These are phyloP conservation scores for Sitobion miscanthi DNA, from an alignment of 1,140 invertebrate genomes.

Conservation along the genomic window DNA sequence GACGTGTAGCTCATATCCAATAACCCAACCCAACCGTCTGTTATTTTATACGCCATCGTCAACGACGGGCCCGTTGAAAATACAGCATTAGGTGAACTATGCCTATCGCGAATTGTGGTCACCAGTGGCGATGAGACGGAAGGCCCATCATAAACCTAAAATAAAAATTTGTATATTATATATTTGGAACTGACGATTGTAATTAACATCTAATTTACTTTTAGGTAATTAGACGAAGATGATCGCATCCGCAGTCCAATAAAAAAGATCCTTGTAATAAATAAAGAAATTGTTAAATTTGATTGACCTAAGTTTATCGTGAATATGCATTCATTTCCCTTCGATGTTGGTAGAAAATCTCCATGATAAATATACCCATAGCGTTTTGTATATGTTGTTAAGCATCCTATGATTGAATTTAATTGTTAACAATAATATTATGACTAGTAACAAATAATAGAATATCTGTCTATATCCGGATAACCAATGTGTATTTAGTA, in stretches of 20 bases:
- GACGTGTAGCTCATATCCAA: constrained; percentile 26
- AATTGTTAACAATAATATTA: background rate
- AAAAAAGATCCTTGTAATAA: background rate
- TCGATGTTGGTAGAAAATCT: background rate
- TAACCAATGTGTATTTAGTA: too few species aligned
- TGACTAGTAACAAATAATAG: too few species aligned
- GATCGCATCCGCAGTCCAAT: fast-evolving
- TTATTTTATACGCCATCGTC: background rate
- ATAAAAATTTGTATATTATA: background rate
- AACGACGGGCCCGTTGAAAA: constrained; percentile 27
- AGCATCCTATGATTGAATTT: background rate
- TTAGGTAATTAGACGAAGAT: background rate
- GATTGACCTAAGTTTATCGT: background rate
- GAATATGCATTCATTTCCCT: background rate
- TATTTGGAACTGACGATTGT: background rate
- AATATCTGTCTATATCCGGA: too few species aligned
- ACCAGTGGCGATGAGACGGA: background rate
- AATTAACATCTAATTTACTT: background rate
- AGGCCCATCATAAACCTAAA: constrained; percentile 16
- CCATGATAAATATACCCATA: background rate
- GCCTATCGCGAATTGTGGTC: background rate
- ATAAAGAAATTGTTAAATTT: constrained; percentile 29
- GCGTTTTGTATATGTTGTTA: background rate
- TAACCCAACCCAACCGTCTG: too few species aligned
- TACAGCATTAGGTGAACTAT: background rate